Evolutionary conservation across 2,888 invertebrate species (phyloP), one percentile per base, ranked within the genome.

Genomic region (Noctua fimbriata): DNA sequence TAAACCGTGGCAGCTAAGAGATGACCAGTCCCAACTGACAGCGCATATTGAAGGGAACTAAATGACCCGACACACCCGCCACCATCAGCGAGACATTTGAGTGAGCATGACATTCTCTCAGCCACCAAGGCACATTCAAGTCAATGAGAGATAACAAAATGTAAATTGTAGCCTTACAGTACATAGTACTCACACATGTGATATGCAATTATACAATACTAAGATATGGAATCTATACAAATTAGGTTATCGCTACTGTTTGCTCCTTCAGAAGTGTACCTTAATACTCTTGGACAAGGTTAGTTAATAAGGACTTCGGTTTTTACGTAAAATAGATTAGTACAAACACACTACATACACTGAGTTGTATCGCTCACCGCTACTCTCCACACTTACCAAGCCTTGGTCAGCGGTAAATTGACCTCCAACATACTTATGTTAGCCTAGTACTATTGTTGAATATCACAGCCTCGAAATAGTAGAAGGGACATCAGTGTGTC

Each of bases 381-480:
- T 71, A 66, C 58, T 67, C 78, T 81, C 83, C 83, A 55, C 81
- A 69, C 73, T 84, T 73, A 82, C 82, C 24, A 73, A 12, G 32
- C 36, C 18, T 28, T 60, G 9, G 32, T 47, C 55, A 74, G 60
- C 76, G 60, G 14, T 67, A 49, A 76, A 32, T 67, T 60, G 4
- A 44, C 69, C n/a, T 18, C 7, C 36, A 49, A 60, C 49, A 52
- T 76, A 82, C 49, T 76, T 55, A 24, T 60, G 36, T 24, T 52
- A 58, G 44, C 36, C 71, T 69, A 60, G 16, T 32, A 28, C 24
- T 41, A 67, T 32, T 2, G n/a, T 72, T 10, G 18, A 44, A 24
- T 76, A 78, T 84, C 82, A 84, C 86, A 84, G 82, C 66, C 84
- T 78, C 44, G 84, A 84, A n/a, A 84, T 77, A 18, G 69, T 71